Percentiles rank a stretch among this genome's conserved stretches.
These are phyloP conservation scores for Linnaemya tessellans DNA, from an alignment of 2,888 invertebrate species.

Conservation along the genomic window DNA sequence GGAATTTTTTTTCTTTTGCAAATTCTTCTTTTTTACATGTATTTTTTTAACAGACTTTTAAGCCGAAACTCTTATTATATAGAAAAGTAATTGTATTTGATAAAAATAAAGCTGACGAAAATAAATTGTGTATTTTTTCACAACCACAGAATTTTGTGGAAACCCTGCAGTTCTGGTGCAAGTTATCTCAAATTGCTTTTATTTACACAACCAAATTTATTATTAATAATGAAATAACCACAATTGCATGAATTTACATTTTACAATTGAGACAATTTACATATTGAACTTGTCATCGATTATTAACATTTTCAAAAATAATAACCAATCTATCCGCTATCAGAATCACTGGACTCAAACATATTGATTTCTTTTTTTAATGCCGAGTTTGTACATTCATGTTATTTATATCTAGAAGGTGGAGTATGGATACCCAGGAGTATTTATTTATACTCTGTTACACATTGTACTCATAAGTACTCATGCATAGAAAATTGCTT, in stretches of 20 bases:
- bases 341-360: background rate
- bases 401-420: constrained; percentile 44
- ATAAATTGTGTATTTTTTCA: constrained; percentile 21
- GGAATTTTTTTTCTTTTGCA: background rate
- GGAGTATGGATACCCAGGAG: constrained; percentile 48
- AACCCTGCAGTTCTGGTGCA: constrained; percentile 2
- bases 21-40: background rate
- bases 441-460: constrained; percentile 59
- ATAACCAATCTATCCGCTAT: background rate
- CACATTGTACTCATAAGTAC: constrained; percentile 46
- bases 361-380: background rate
- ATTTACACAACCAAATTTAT: too few species aligned
- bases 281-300: too few species aligned
- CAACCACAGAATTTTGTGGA: background rate
- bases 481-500: constrained; percentile 58
- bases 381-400: background rate
- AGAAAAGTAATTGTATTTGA: constrained; percentile 3
- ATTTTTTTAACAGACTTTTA: background rate
- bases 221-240: too few species aligned
- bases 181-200: background rate
- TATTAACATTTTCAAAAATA: too few species aligned
- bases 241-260: too few species aligned
- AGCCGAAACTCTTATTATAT: background rate
- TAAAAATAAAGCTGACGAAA: constrained; percentile 11
- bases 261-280: too few species aligned